phyloP scores from a whole-genome alignment of 1,140 invertebrate species.

The Lucilia cuprina region DNA sequence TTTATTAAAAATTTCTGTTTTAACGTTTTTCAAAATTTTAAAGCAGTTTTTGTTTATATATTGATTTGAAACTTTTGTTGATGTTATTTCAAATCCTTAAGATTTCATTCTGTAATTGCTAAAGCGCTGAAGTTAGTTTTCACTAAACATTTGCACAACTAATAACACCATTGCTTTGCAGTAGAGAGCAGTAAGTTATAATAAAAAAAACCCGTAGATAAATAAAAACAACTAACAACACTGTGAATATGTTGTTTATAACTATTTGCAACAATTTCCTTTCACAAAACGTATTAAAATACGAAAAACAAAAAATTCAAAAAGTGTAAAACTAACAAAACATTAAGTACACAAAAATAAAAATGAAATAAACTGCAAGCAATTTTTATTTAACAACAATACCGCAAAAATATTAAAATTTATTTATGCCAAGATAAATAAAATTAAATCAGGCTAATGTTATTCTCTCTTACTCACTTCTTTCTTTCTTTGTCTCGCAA shows the following conservation, averaged over 20 bases:
- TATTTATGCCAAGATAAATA: background rate
- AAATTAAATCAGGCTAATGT: background rate
- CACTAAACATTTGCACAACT: no score
- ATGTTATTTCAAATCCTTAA: no score
- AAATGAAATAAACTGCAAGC: no score
- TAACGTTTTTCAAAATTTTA: no score
- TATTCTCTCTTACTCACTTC: background rate
- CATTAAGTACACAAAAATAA: background rate
- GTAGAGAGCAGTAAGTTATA: background rate
- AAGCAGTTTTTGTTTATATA: no score
- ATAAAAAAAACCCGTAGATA: background rate
- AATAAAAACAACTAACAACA: background rate
- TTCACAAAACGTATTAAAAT: background rate
- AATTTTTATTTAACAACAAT: background rate
- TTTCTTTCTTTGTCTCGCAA: background rate
- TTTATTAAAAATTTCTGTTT: no score
- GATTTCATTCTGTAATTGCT: no score
- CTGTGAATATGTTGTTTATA: background rate
- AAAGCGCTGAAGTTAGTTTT: no score
- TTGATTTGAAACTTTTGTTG: no score
- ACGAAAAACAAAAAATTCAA: background rate
- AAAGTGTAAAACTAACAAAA: background rate
- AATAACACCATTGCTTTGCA: no score
- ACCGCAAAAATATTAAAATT: background rate
- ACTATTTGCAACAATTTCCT: conserved; percentile 3